phyloP scores from a whole-genome alignment of 2,113 vertebrate species.

The Barbus barbus region DNA sequence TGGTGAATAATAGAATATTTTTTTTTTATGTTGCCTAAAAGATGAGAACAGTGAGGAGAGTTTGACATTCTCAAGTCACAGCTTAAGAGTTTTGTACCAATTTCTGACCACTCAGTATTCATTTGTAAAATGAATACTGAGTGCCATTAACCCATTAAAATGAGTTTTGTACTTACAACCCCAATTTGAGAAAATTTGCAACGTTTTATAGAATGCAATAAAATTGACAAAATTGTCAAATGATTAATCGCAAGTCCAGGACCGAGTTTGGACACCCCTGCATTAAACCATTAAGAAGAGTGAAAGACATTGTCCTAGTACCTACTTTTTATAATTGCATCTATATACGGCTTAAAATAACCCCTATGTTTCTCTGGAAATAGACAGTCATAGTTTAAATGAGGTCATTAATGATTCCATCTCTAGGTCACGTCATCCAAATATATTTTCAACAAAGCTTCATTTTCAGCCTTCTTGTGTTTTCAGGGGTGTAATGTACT shows the following conservation, averaged over 20 bases:
- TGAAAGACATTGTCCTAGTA: not conserved
- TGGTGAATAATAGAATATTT: not conserved
- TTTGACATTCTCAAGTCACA: not conserved
- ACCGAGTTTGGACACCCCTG: no score
- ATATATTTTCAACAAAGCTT: not conserved
- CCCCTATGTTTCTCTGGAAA: not conserved
- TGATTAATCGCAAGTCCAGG: no score
- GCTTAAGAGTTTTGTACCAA: not conserved
- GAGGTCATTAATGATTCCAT: constrained; percentile 6
- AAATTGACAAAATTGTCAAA: no score
- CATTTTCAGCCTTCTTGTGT: no score
- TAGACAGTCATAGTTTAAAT: not conserved
- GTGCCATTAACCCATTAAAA: not conserved
- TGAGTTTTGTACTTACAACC: no score
- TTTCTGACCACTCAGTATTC: not conserved
- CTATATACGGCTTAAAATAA: not conserved
- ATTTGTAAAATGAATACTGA: not conserved
- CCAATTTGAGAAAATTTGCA: no score
- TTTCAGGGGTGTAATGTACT: no score
- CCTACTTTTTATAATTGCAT: not conserved
- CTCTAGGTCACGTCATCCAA: not conserved
- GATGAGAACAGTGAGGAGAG: not conserved
- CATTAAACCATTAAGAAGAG: no score
- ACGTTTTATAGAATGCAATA: no score
- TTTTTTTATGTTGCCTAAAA: not conserved